Percentiles rank a stretch among this genome's conserved stretches.
These are phyloP conservation scores for Scaptomyza parva DNA, from an alignment of 2,888 invertebrate species.

Conservation along the genomic window DNA sequence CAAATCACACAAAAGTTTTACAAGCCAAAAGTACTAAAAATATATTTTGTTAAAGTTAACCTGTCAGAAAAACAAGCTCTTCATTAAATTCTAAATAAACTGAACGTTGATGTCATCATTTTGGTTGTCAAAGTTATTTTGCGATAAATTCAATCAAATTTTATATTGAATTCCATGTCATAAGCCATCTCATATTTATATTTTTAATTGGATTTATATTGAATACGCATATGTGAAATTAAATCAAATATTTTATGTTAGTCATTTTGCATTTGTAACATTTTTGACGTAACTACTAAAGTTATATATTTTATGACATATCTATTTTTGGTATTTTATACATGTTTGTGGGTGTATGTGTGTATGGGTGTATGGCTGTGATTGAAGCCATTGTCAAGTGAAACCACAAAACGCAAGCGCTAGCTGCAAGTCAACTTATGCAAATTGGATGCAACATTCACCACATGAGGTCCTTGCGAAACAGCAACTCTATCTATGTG, in stretches of 20 bases:
- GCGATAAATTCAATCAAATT: not conserved
- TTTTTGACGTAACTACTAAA: not conserved
- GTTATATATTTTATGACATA: not conserved
- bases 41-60: too few relatives aligned
- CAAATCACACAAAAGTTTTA: not conserved
- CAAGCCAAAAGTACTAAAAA: too few relatives aligned
- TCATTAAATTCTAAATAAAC: not conserved
- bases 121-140: not conserved
- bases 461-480: conserved; percentile 6
- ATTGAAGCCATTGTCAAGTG: conserved; percentile 14
- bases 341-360: not conserved
- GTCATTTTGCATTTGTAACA: not conserved
- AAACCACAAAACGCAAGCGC: conserved; percentile 14
- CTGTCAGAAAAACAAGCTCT: too few relatives aligned
- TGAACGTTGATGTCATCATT: not conserved
- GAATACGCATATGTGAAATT: not conserved
- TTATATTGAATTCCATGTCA: not conserved
- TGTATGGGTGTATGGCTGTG: not conserved
- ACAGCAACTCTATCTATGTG: not conserved
- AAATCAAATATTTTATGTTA: not conserved
- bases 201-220: not conserved
- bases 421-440: conserved; percentile 1
- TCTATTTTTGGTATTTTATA: not conserved
- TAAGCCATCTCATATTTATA: not conserved
- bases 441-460: conserved; percentile 12